Percentiles rank a stretch among this genome's conserved stretches.
phyloP scores from a whole-genome alignment of 1,140 invertebrate species.

The Drosophila ogumai region DNA sequence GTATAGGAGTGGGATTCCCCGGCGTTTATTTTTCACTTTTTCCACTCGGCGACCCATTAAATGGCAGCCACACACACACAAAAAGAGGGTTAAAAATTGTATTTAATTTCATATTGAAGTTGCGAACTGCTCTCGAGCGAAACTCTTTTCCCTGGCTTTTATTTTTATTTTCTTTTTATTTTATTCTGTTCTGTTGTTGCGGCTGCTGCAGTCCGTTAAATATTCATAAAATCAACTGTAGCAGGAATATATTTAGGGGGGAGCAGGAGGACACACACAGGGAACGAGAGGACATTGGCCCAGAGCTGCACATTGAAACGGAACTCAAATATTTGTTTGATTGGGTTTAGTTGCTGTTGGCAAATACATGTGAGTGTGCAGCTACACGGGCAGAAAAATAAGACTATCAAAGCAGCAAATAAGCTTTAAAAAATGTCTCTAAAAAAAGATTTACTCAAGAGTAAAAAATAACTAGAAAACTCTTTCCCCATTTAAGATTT shows the following conservation, averaged over 20 bases:
- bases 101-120: slow-evolving; percentile 65
- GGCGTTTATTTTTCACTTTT: slow-evolving; percentile 72
- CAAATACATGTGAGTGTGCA: slow-evolving; percentile 37
- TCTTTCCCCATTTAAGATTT: too few species aligned
- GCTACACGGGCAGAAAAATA: slow-evolving; percentile 1
- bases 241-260: slow-evolving; percentile 16
- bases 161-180: slow-evolving; percentile 17
- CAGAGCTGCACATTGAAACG: slow-evolving; percentile 63
- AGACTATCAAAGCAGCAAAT: neutral
- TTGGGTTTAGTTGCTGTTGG: slow-evolving; percentile 64
- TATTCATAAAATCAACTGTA: slow-evolving; percentile 58
- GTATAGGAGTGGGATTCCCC: neutral
- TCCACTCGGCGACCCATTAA: slow-evolving; percentile 71
- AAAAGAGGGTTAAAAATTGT: slow-evolving; percentile 41
- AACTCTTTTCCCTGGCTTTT: slow-evolving; percentile 8
- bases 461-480: too few species aligned
- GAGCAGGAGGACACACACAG: neutral
- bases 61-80: slow-evolving; percentile 29
- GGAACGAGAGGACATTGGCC: slow-evolving; percentile 30
- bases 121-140: slow-evolving; percentile 8
- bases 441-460: neutral
- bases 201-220: slow-evolving; percentile 50
- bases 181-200: slow-evolving; percentile 27
- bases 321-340: slow-evolving; percentile 76
- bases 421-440: neutral